Base-by-base conservation (phyloP, 1,140 invertebrate genomes). In the Ceratina japonica region DNA sequence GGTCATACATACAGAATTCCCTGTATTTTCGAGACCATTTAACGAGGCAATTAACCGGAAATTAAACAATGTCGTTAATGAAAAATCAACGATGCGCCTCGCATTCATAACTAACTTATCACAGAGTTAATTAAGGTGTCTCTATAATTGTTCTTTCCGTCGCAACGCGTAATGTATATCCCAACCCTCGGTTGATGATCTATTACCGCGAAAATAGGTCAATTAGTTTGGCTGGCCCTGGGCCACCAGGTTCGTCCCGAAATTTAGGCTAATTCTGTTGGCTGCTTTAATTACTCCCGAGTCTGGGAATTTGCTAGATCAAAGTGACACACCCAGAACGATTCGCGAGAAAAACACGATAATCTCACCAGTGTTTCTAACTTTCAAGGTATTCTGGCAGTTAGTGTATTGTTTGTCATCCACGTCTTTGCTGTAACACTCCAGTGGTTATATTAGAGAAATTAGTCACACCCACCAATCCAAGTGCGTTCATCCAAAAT, bases 161-260 rank as follows among this genome's bases (percentile, higher is more conserved):
- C 61, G 63, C 54, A 56, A 62, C 56, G 24, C 56, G 83, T 85
- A 85, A 85, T 85, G 83, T 66, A 72, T 85, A 86, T 64, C 74
- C 64, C 71, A 71, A 65, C 59, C 74, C 62, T 20, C 49, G 73
- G 24, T 66, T 79, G 83, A 86, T 86, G 84, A 86, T 85, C 83
- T 85, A 86, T 86, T 86, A 86, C 80, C 80, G 68, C 83, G 83
- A 85, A 86, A 86, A 86, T 86, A 78, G 84, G 84, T 86, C 84
- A 86, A 86, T 85, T 86, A 86, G 79, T 63, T 66, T 24, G 49
- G 62, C 80, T 82, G 80, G 72, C 84, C 80, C 51, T 70, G 68
- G 80, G 84, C 75, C 70, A 82, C 72, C 66, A n/a, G 27, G 83
- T 72, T 76, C 84, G 72, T 75, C 68, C 83, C 71, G 66, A 86